phyloP scores from a whole-genome alignment of 2,113 vertebrate genomes.

The Albula glossodonta region DNA sequence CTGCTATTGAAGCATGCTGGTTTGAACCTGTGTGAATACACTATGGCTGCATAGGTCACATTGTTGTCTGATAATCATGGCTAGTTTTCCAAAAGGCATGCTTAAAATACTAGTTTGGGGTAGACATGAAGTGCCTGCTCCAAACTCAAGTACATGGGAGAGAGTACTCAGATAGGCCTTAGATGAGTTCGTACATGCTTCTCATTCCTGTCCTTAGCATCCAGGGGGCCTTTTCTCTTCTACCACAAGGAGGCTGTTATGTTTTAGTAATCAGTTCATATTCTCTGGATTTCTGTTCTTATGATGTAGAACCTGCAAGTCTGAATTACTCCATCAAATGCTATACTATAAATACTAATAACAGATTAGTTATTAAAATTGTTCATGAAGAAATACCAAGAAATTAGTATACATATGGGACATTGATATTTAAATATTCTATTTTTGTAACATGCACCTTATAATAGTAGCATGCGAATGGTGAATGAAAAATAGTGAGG shows the following conservation, averaged over 20 bases:
- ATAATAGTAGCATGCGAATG: too few species aligned
- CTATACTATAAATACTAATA: too few species aligned
- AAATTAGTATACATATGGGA: too few species aligned
- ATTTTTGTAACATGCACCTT: too few species aligned
- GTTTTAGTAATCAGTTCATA: not conserved
- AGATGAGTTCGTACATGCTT: not conserved
- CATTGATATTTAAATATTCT: too few species aligned
- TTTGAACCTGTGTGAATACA: not conserved
- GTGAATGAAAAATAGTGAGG: too few species aligned
- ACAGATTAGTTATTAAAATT: too few species aligned
- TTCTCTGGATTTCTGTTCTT: not conserved
- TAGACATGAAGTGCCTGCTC: not conserved
- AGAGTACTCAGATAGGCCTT: not conserved
- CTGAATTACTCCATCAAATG: not conserved
- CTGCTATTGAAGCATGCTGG: not conserved
- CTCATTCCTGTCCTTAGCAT: not conserved
- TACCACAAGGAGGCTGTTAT: not conserved
- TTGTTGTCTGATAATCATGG: not conserved
- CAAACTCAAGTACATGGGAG: not conserved
- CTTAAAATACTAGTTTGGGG: not conserved
- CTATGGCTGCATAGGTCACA: not conserved
- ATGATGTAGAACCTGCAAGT: not conserved
- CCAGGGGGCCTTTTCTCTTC: not conserved
- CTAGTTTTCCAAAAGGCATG: not conserved
- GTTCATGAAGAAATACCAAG: too few species aligned